Conservation (phyloP, 2,113 vertebrate genomes). For the Phainopepla nitens region DNA sequence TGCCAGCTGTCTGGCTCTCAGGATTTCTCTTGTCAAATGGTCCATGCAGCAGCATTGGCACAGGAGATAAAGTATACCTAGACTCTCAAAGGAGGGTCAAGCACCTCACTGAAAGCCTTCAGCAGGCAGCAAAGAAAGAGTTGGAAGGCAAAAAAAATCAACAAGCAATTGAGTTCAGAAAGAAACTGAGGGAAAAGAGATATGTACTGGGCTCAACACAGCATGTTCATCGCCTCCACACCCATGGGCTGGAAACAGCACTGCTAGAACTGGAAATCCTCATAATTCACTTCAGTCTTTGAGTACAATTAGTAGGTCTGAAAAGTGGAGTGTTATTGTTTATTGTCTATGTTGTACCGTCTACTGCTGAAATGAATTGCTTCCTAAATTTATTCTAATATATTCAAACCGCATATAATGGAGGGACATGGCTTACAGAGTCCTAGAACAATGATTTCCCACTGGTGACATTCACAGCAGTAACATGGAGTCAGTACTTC, state of each 20-base stretch:
- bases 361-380: constrained; percentile 7
- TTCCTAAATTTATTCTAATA: constrained; percentile 42
- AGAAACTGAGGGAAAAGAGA: not conserved
- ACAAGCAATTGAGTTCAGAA: not conserved
- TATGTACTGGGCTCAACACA: not conserved
- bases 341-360: not conserved
- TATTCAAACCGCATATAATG: not conserved
- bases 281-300: not conserved
- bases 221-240: not conserved
- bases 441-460: not conserved
- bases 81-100: not conserved
- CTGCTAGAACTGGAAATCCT: not conserved
- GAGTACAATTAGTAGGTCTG: not conserved
- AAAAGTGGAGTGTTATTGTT: not conserved
- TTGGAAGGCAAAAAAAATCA: not conserved
- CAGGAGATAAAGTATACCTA: not conserved
- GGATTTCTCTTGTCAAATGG: not conserved
- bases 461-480: not conserved
- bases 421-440: not conserved
- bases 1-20: not conserved
- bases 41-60: not conserved
- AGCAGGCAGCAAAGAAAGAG: not conserved
- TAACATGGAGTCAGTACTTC: not conserved
- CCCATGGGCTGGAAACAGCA: not conserved
- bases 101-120: not conserved